Conservation (phyloP, 2,888 invertebrate genomes). For the Euphydryas editha region DNA sequence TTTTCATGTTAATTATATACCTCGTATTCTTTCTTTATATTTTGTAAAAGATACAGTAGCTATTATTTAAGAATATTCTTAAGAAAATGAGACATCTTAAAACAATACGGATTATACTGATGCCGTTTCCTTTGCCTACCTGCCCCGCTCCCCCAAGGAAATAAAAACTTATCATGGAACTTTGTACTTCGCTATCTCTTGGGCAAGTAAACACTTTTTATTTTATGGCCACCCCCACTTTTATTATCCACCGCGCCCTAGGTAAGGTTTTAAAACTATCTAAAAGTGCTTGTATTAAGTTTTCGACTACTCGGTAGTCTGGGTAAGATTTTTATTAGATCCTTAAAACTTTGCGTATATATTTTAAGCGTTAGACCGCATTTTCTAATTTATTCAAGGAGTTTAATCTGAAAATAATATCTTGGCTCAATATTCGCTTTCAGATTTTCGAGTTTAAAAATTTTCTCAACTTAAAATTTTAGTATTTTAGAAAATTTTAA, state of each 20-base stretch:
- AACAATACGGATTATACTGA: constrained; percentile 37
- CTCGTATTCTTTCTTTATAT: background rate
- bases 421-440: constrained; percentile 16
- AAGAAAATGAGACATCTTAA: constrained; percentile 36
- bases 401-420: constrained; percentile 23
- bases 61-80: constrained; percentile 28
- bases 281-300: constrained; percentile 49
- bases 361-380: constrained; percentile 38
- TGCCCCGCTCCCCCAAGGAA: constrained; percentile 49
- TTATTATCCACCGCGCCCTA: constrained; percentile 55
- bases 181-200: constrained; percentile 76
- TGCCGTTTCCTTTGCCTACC: constrained; percentile 34
- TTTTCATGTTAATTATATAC: background rate
- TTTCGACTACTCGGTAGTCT: constrained; percentile 46
- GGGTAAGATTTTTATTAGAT: constrained; percentile 41
- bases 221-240: constrained; percentile 74
- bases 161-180: constrained; percentile 82
- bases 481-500: background rate
- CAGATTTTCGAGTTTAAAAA: background rate
- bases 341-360: constrained; percentile 36
- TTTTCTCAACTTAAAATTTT: background rate
- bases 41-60: constrained; percentile 10
- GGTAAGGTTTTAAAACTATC: constrained; percentile 49
- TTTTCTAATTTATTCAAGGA: constrained; percentile 38
- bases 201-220: constrained; percentile 80